Evolutionary conservation across 2,797 vertebrate genomes (phyloP), one percentile per base, ranked within the genome.

Genomic region (Myotis planiceps): DNA sequence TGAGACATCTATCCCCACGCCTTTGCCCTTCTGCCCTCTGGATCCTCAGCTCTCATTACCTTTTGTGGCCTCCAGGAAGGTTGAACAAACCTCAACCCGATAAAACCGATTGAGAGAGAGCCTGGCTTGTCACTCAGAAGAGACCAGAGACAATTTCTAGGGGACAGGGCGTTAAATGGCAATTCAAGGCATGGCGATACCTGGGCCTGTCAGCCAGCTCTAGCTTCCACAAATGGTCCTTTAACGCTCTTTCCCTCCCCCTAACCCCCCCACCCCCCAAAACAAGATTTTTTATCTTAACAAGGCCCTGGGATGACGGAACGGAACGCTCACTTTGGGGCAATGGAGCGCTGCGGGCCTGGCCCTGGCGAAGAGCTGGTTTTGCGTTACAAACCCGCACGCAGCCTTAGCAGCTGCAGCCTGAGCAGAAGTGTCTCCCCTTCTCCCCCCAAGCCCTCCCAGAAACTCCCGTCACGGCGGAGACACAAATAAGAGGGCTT

Each of bases 141-240:
- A 65, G 85, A 90, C 79, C 96, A 23, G 66, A 82, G 63, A 63
- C 78, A 90, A 10, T 93, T 96, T 93, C 78, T 81, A 74, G 65
- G 68, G 72, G n/a, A 74, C n/a, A 55, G 51, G 74, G 14, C 37
- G 5, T 80, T 94, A 82, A 34, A 89, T 69, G 80, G 53, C 82
- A 69, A 72, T 71, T 84, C 75, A 58, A 89, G 69, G 49, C 21
- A 37, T 34, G 27, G 9, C 13, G 88, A 85, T 53, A 66, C n/a
- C 65, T 39, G 89, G 92, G n/a, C 45, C 74, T 65, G 42, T 47
- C 55, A 53, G 29, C 75, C 27, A 47, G 14, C 75, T 32, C 37
- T 23, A 66, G 63, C 29, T 88, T 80, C 0, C 1, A 47, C 87
- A 72, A 63, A 83, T 29, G 32, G 29, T 71, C 60, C 79, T 88